Evolutionary conservation across 2,113 vertebrate species (phyloP).

Genomic region (Saimiri boliviensis): DNA sequence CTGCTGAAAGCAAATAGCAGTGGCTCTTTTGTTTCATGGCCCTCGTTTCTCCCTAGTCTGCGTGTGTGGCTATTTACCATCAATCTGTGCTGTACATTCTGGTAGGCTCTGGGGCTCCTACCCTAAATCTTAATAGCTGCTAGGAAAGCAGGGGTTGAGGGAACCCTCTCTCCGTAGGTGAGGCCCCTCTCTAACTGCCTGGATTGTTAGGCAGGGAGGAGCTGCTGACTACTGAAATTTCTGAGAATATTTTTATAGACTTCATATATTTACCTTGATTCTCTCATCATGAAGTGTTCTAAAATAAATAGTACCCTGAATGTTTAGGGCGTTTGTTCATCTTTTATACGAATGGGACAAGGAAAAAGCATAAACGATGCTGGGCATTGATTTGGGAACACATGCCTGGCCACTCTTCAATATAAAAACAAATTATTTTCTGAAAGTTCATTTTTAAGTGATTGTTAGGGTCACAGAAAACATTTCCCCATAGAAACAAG

Average conservation of each 20-base stretch:
- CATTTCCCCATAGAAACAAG: conserved; percentile 18
- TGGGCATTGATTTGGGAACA: neutral
- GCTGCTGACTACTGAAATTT: neutral
- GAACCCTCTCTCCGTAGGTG: neutral
- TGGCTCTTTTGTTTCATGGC: neutral
- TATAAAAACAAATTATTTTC: conserved; percentile 18
- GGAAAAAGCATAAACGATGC: neutral
- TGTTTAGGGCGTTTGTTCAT: neutral
- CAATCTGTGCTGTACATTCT: neutral
- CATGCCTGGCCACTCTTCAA: neutral
- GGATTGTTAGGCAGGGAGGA: neutral
- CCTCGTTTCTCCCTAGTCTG: neutral
- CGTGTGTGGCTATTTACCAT: neutral
- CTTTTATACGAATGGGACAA: neutral
- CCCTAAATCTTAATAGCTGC: neutral
- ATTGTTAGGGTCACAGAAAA: conserved; percentile 18
- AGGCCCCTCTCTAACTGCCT: neutral
- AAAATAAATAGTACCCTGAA: neutral
- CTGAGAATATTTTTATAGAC: neutral
- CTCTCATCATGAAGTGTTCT: neutral
- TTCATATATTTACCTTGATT: neutral
- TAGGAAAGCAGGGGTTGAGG: neutral
- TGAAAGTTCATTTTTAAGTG: conserved; percentile 25
- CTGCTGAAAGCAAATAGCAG: neutral
- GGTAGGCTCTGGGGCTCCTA: neutral